Base-by-base conservation (phyloP, 2,113 vertebrate species). In the Ctenomys sociabilis region DNA sequence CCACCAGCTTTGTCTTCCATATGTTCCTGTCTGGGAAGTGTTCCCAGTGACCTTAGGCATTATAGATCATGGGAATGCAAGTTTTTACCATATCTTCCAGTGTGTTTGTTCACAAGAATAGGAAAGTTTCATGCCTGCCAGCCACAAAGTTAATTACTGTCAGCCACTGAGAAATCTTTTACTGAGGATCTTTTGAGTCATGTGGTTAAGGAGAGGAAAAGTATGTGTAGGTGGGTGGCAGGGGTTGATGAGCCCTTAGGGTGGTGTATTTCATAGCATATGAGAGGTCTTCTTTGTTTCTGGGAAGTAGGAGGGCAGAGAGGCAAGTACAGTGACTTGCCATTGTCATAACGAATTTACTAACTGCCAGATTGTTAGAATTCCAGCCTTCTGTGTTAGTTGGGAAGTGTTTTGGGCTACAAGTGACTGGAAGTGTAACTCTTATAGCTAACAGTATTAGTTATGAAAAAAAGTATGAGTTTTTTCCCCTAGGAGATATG, bases 61-160 rank as follows among this genome's bases (percentile, higher is more conserved):
- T 96, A 90, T n/a, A 94, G 97, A 97, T 97, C 97, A 95, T 97
- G 96, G 96, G 96, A 97, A 97, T 96, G 52, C 49, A 95, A 88
- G 80, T 97, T 91, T 98, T 98, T 98, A 97, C 96, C 96, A 97
- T 96, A 96, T 97, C 81, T 97, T 92, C 57, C 19, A 91, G 84
- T 37, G 80, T 92, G 88, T 88, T 97, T 96, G 77, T 92, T 95
- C 86, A 88, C n/a, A 91, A n/a, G n/a, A n/a, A 96, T 17, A 85
- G 73, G 91, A 73, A 85, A 80, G 93, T 59, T 49, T 90, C 35
- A 57, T 88, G 57, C 87, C 98, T 85, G 90, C 70, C 70, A 57
- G 54, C 72, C 64, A 90, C 64, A 24, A 84, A 83, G 88, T 96
- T 96, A 96, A 80, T 61, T n/a, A 91, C 32, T 88, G n/a, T 93